Evolutionary conservation across 2,888 invertebrate genomes (phyloP), one percentile per base, ranked within the genome.

Genomic region (Xylota sylvarum): DNA sequence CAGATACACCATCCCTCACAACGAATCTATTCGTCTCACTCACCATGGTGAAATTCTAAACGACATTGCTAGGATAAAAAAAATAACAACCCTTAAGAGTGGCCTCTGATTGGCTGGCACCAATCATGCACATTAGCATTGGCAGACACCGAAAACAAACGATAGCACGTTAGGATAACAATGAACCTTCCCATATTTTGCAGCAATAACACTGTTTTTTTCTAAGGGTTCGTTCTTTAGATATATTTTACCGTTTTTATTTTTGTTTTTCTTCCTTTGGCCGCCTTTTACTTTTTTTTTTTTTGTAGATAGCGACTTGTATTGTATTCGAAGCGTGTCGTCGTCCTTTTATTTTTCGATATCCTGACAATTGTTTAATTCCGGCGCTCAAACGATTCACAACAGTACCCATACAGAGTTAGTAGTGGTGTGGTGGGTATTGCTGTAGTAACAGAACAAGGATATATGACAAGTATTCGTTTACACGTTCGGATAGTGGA

Each of bases 361-460:
- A 32, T 52, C 27, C 72, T 46, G 56, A 17, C 72, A 58, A 72
- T 58, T 72, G 72, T 72, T 72, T 72, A 58, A 72, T 48, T 72
- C 58, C 35, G 72, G 58, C 58, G 58, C 72, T 72, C 72, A 72
- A 72, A 48, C 58, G 23, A n/a, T 35, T 48, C 72, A 48, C 58
- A 72, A 58, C 70, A 46, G 23, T 23, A 23, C 23, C 5, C 19
- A 30, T 12, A 12, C 43, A 70, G 32, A 14, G 52, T 55, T 23
- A 40, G 40, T 56, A 23, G 70, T 23, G 37, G 58, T 58, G 58
- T 48, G 58, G n/a, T n/a, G n/a, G n/a, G n/a, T n/a, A n/a, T 55
- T 32, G 35, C 19, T 30, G 12, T 30, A 12, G 17, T 30, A 48
- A 32, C 64, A 32, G 19, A 62, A 64, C 48, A 32, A n/a, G 48